These are phyloP conservation scores for Bemisia tabaci DNA, from an alignment of 1,140 invertebrate genomes.

Conservation along the genomic window DNA sequence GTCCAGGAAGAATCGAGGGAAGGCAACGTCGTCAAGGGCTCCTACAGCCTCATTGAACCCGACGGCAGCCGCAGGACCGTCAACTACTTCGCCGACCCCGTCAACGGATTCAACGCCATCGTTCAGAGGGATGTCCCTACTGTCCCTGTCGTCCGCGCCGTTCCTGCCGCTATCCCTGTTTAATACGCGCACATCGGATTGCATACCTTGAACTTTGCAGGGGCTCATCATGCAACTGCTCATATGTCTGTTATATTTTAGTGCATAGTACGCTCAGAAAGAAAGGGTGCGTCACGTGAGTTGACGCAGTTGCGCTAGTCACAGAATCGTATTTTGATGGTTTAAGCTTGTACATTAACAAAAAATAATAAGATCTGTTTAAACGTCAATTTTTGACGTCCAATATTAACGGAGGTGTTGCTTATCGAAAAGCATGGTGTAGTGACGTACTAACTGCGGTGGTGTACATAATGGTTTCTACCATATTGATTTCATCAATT, in stretches of 20 bases:
- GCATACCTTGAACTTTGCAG: not conserved
- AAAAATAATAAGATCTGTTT: no score
- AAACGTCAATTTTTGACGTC: no score
- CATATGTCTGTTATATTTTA: not conserved
- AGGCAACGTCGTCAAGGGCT: conserved; percentile 36
- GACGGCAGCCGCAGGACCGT: conserved; percentile 41
- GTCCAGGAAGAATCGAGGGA: conserved; percentile 36
- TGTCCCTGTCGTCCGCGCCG: conserved; percentile 5
- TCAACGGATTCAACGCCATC: conserved; percentile 49
- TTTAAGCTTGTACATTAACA: no score
- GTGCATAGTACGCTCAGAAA: not conserved
- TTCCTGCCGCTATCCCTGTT: conserved; percentile 4
- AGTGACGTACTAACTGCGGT: no score
- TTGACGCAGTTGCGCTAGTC: no score
- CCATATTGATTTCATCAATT: no score
- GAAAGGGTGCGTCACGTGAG: not conserved
- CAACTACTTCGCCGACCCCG: conserved; percentile 42
- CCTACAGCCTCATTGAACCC: conserved; percentile 35
- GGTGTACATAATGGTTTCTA: no score
- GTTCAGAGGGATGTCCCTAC: conserved; percentile 35
- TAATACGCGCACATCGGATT: not conserved
- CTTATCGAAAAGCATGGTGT: not conserved
- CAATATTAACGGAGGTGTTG: no score
- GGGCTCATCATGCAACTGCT: not conserved
- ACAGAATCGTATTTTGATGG: no score